Evolutionary conservation across 2,113 vertebrate species (phyloP), one percentile per base, ranked within the genome.

Genomic region (Climacteris rufus): DNA sequence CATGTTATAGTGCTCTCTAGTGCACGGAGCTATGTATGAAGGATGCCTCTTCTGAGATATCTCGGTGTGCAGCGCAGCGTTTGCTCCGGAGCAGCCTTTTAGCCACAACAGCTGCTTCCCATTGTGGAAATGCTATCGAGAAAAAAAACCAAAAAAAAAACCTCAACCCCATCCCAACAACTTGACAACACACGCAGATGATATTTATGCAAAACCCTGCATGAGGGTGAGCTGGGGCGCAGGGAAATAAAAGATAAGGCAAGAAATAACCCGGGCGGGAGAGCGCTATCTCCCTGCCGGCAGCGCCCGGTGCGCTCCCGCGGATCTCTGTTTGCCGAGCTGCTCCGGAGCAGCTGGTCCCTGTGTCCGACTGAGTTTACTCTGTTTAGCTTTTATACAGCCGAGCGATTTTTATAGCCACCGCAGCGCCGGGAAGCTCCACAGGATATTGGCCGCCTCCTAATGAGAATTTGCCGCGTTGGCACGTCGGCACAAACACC

Each of bases 321-420:
- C 3, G 7, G 39, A 35, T 31, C 63, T 89, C 63, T 97, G 94
- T 97, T 98, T 98, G 96, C 95, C n/a, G 52, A 96, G 94, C 88
- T 1, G 35, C 54, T 71, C 50, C 0, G 14, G 70, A 82, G 69
- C 98, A 98, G 97, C 98, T 98, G 98, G 63, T 96, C 90, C 82
- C 82, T 75, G 11, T 59, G 65, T 42, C 30, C 19, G 3, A 80
- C 57, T 80, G 80, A 7, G 83, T 87, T 95, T 64, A 12, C 31
- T 87, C 90, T 95, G 85, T 91, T 97, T 96, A 71, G 72, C 40
- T 97, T 96, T 90, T 80, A 63, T 89, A 94, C 97, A 96, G 93
- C 94, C 23, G 40, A 96, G 96, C 28, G 94, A 88, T 96, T 97
- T 98, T 97, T 97, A 98, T 93, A 93, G 96, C 92, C n/a, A 33